Evolutionary conservation across 1,140 invertebrate genomes (phyloP), one percentile per base, ranked within the genome.

Genomic region (Pentalonia nigronervosa): DNA sequence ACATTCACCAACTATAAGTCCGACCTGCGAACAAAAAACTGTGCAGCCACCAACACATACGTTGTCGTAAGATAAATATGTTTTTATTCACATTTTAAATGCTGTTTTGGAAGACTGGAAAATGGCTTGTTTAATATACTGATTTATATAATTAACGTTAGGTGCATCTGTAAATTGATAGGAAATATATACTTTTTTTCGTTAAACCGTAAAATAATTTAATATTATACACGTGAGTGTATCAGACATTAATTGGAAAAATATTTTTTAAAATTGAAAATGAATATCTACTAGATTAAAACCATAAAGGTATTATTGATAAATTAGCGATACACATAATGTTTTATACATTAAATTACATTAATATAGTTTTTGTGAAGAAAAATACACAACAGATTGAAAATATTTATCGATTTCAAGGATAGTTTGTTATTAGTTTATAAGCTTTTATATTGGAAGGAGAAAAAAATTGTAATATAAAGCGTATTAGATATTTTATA

Each of bases 21-120:
- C 91, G 2, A 93, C 91, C 17, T 93, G 91, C n/a, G 91, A 93
- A 86, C 91, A 93, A 56, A 93, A 93, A 84, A 83, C 67, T 25
- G 91, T 93, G 25, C 91, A 93, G 56, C 91, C 91, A 8, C 91
- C 91, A 21, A 41, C 81, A 86, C 91, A 93, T 2, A 50, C 34
- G n/a, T 86, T 93, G 48, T 93, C 91, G 91, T 93, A 86, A 93
- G 91, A 56, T 20, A 2, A 81, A 50, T 20, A 41, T 87, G 2
- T 87, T 48, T 47, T n/a, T n/a, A 50, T 88, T 48, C 48, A 34
- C 30, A 48, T 48, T 87, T 87, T 86, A n/a, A 86, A 86, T 45
- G 11, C 30, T 47, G 25, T 86, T 47, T 20, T 7, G 11, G 17
- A 83, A 23, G 23, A 2, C 20, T 23, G 6, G 25, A 25, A 3